phyloP scores from a whole-genome alignment of 2,888 invertebrate species.

The Apodemia mormo region DNA sequence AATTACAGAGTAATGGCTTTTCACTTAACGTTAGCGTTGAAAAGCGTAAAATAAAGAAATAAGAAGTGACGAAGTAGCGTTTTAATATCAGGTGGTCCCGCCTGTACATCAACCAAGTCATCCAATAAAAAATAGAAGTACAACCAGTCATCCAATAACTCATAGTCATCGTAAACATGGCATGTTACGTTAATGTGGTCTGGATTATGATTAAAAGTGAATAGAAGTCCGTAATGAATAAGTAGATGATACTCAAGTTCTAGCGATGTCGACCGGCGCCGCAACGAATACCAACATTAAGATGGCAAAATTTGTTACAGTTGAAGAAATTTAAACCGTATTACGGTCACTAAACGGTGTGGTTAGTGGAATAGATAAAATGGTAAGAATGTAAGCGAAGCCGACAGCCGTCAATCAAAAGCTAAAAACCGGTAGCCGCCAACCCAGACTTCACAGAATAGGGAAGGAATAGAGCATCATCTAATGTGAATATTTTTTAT shows the following conservation, averaged over 20 bases:
- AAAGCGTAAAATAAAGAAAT: background rate
- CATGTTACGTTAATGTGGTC: constrained; percentile 40
- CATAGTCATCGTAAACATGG: constrained; percentile 42
- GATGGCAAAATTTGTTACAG: constrained; percentile 27
- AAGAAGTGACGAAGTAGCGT: constrained; percentile 10
- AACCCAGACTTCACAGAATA: constrained; percentile 73
- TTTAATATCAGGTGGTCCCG: constrained; percentile 5
- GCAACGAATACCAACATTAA: constrained; percentile 60
- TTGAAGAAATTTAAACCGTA: constrained; percentile 45
- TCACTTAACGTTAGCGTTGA: background rate
- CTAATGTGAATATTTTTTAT: constrained; percentile 15
- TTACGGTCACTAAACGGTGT: constrained; percentile 34
- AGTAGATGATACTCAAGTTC: constrained; percentile 80
- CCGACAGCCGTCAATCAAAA: constrained; percentile 81
- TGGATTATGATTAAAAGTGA: constrained; percentile 76
- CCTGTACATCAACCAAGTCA: background rate
- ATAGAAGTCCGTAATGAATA: constrained; percentile 76
- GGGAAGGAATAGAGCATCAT: constrained; percentile 62
- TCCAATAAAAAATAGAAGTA: constrained; percentile 19
- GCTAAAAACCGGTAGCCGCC: constrained; percentile 80
- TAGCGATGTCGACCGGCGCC: constrained; percentile 73
- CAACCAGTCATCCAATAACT: constrained; percentile 48
- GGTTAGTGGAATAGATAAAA: constrained; percentile 39
- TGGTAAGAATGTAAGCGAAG: constrained; percentile 65
- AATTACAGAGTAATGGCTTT: too few species aligned